Base-by-base conservation (phyloP, 2,888 invertebrate genomes). In the Callimorpha dominula region DNA sequence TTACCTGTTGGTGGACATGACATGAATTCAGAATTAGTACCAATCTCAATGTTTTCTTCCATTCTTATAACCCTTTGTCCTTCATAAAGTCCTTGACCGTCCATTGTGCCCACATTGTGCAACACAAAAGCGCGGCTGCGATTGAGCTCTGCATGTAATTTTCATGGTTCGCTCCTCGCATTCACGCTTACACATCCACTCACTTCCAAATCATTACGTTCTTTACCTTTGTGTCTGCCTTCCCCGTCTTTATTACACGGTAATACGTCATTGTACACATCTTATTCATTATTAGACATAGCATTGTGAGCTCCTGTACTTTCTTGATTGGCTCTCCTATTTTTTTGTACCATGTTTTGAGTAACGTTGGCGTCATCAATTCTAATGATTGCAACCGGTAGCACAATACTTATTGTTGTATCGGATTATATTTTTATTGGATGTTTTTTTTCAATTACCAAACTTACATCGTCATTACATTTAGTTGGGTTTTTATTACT, bases 121-220 rank as follows among this genome's bases (percentile, higher is more conserved):
- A 74, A 85, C 81, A 95, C 94, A 94, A 95, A 94, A 89, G 91
- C 85, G 90, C 94, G 93, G 91, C 92, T 87, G 91, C 90, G 94
- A 93, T 92, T 93, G 94, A 92, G 87, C 90, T 88, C 88, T 88
- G 89, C 90, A 90, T 94, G 94, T 94, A 93, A 95, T 94, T 93
- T 95, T 94, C 93, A 95, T 92, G 94, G 89, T 90, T 92, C 91
- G 88, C 90, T 93, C 93, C 89, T 90, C 90, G 89, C 93, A 95
- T 94, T 94, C 92, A 94, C 91, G 90, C 91, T 87, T 81, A 75
- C 88, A 91, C 92, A 91, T 91, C 91, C 91, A 93, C 93, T 93
- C 92, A 91, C 93, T 95, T 95, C 94, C 95, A 90, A 95, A 94
- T 95, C 95, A 95, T 95, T 95, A 95, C 93, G 91, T 91, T 90